Evolutionary conservation across 2,888 invertebrate species (phyloP).

Genomic region (Cryptus viduatorius): DNA sequence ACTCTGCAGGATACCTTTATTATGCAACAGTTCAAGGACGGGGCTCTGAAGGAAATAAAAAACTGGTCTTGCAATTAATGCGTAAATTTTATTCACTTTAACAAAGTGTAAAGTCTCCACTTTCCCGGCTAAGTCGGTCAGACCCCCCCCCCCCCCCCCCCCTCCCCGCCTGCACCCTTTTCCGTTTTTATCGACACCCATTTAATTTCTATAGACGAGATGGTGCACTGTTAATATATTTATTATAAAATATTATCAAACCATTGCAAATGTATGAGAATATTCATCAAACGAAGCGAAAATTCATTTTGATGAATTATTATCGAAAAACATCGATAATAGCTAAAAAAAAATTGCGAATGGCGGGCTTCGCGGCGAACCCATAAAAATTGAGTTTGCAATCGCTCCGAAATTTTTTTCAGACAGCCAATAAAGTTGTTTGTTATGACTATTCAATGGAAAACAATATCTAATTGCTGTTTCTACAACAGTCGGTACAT

Average conservation of each 20-base stretch:
- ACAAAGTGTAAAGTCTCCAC: background rate
- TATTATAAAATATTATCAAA: no score
- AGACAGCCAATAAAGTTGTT: no score
- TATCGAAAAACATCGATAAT: no score
- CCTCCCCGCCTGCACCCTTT: background rate
- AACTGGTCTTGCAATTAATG: background rate
- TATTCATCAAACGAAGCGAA: no score
- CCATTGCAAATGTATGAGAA: no score
- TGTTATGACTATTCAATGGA: background rate
- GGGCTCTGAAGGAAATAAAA: background rate
- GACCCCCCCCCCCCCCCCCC: background rate
- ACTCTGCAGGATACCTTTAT: no score
- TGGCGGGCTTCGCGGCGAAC: no score
- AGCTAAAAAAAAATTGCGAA: no score
- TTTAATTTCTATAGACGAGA: no score
- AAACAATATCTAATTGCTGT: constrained; percentile 9
- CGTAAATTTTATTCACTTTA: background rate
- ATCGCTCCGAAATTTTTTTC: background rate
- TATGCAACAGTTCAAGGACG: no score
- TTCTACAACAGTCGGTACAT: background rate
- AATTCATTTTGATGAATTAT: no score
- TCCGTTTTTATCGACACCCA: background rate
- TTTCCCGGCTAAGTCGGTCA: background rate
- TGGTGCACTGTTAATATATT: no score
- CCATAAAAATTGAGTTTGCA: background rate